Evolutionary conservation across 1,140 invertebrate species (phyloP), one percentile per base, ranked within the genome.

Genomic region (Stratiolaelaps scimitus): DNA sequence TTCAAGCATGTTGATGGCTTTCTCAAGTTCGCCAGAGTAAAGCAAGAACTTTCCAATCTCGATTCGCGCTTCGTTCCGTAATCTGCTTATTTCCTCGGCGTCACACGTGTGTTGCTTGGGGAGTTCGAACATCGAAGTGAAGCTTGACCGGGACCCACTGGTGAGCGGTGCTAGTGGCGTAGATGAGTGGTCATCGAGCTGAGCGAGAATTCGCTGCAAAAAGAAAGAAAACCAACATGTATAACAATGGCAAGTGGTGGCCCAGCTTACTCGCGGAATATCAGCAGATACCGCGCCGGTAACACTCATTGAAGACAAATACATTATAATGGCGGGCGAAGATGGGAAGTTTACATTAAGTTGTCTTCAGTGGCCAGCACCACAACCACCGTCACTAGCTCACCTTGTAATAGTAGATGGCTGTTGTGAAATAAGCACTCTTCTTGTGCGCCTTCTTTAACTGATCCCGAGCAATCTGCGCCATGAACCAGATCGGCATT

Each of bases 31-130:
- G 15, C 53, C 53, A 15, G 53, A 60, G 34, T 20, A 60, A 17
- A 60, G 10, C 17, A 60, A 26, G 53, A 60, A 60, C 23, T 60
- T 60, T 1, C 53, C 53, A 23, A 60, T 60, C 26, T 60, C 53
- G 6, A 60, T 17, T 29, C 23, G 17, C 1, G 53, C 53, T 10
- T 60, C 53, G 23, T 10, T 34, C 26, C 53, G 53, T 17, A 29
- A 60, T 60, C 53, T 34, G 15, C 53, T 23, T 4, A 34, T 34
- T 26, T 60, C 53, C 26, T 60, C 53, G 23, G 23, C 26, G 15
- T 26, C 53, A 60, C 13, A 26, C 15, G 34, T 60, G 15, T 26
- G 17, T 60, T 40, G 34, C 34, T 60, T 60, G 53, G 53, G 53
- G 10, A 60, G 17, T 10, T 60, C 53, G 53, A 60, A 60, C 15